Evolutionary conservation across 2,797 vertebrate genomes (phyloP).

Genomic region (Pachyuromys duprasi): DNA sequence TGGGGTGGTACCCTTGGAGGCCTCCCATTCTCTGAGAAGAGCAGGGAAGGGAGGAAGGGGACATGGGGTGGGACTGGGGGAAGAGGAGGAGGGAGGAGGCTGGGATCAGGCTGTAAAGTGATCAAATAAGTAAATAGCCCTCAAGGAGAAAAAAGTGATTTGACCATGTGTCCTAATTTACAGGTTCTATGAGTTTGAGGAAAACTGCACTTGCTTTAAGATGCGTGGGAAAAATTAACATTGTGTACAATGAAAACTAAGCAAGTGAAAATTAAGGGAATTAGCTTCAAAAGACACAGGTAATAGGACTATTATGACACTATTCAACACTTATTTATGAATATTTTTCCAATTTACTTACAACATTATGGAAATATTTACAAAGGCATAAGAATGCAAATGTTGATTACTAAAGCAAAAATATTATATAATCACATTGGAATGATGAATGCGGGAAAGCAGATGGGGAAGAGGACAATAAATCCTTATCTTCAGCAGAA

Average conservation of each 20-base stretch:
- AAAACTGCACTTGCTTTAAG: not conserved
- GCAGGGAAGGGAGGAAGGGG: too few species aligned
- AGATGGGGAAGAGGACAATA: not conserved
- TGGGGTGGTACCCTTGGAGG: too few species aligned
- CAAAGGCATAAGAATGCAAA: not conserved
- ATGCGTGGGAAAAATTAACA: not conserved
- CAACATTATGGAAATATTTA: not conserved
- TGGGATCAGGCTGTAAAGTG: too few species aligned
- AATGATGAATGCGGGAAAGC: not conserved
- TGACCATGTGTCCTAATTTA: not conserved
- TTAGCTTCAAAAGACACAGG: not conserved
- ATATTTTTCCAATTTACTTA: too few species aligned
- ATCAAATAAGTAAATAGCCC: not conserved
- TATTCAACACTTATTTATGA: not conserved
- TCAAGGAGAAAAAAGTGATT: not conserved
- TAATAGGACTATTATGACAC: not conserved
- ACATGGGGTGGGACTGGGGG: too few species aligned
- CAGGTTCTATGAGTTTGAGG: not conserved
- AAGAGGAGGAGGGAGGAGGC: too few species aligned
- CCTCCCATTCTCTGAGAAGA: too few species aligned
- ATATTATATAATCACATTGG: not conserved
- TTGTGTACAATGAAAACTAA: not conserved
- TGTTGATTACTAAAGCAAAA: slow-evolving; percentile 20
- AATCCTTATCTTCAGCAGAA: not conserved
- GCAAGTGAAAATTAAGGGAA: not conserved